phyloP scores from a whole-genome alignment of 2,113 vertebrate genomes.

The Pardalotus punctatus region DNA sequence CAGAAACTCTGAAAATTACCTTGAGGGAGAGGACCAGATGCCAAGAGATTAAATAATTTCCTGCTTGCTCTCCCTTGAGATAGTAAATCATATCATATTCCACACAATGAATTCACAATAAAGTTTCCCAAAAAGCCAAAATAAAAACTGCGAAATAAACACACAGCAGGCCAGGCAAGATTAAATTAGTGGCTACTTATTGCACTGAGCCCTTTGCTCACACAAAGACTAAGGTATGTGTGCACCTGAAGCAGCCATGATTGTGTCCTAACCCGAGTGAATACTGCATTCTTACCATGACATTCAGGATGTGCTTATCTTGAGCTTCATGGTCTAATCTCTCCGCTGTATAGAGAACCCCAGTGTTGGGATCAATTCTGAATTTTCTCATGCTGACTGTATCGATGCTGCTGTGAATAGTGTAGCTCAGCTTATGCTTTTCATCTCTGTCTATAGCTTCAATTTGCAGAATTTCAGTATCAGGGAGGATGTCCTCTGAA shows the following conservation, averaged over 20 bases:
- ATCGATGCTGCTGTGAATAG: slow-evolving; percentile 90
- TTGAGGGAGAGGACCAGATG: neutral
- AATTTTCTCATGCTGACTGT: slow-evolving; percentile 88
- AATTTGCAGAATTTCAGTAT: slow-evolving; percentile 91
- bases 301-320: slow-evolving; percentile 89
- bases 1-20: slow-evolving; percentile 33
- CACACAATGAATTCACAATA: slow-evolving; percentile 6
- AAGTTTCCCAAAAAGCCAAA: neutral
- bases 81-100: slow-evolving; percentile 15
- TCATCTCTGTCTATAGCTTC: slow-evolving; percentile 92
- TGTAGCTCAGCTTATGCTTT: slow-evolving; percentile 88
- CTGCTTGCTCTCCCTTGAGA: slow-evolving; percentile 20
- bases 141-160: slow-evolving; percentile 17
- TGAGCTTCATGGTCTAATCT: slow-evolving; percentile 91
- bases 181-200: slow-evolving; percentile 16
- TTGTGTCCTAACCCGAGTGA: neutral
- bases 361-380: slow-evolving; percentile 84
- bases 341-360: slow-evolving; percentile 85
- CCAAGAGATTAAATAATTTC: slow-evolving; percentile 47
- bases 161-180: neutral
- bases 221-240: neutral
- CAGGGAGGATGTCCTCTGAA: slow-evolving; percentile 88
- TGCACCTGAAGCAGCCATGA: neutral
- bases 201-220: neutral
- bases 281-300: slow-evolving; percentile 82